Conservation (phyloP, 1,140 invertebrate genomes). For the Nasonia vitripennis region DNA sequence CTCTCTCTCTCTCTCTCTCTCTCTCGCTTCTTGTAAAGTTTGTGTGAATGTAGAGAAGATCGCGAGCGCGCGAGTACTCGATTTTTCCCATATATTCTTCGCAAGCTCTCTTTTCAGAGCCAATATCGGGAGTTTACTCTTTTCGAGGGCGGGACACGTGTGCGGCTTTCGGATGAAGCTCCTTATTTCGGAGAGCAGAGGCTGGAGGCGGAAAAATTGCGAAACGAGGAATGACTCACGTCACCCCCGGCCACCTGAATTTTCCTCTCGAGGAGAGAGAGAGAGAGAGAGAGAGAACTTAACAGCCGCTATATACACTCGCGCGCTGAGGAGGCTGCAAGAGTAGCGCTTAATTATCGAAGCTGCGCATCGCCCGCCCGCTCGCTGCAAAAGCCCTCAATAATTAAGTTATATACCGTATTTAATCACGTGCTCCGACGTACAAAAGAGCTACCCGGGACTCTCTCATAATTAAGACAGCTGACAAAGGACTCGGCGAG, state of each 20-base stretch:
- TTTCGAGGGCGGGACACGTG: no score
- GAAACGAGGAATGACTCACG: background rate
- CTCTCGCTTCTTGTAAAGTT: no score
- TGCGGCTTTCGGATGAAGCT: no score
- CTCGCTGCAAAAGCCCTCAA: background rate
- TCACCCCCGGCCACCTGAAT: background rate
- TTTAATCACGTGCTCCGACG: background rate
- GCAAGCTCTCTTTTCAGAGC: background rate
- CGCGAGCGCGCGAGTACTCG: background rate
- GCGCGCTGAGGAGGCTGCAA: background rate
- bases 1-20: no score
- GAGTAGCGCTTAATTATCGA: background rate
- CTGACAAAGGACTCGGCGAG: background rate
- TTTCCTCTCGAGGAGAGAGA: background rate
- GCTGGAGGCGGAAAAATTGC: background rate
- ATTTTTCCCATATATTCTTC: background rate
- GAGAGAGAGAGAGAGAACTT: background rate
- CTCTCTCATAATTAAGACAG: slow-evolving; percentile 9
- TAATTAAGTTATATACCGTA: slow-evolving; percentile 1
- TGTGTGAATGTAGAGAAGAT: no score
- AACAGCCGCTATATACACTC: no score
- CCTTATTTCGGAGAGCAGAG: no score
- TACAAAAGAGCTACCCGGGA: background rate
- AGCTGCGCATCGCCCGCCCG: background rate
- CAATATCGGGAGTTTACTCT: background rate